Conservation (phyloP, 2,888 invertebrate genomes). For the Xestobium rufovillosum region DNA sequence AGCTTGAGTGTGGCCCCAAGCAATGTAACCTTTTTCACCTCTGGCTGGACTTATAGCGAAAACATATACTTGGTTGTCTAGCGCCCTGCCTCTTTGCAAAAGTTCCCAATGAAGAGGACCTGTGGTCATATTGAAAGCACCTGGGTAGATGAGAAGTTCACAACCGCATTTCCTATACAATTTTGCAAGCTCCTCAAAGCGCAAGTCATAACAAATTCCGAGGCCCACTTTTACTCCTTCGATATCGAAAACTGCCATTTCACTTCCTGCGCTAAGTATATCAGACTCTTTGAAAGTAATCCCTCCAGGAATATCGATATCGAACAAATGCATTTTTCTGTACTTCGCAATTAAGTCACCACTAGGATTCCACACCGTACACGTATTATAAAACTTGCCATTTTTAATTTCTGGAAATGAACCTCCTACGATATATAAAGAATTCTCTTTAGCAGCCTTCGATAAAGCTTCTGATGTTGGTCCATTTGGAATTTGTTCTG, state of each 20-base stretch:
- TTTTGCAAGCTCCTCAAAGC: constrained; percentile 84
- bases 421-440: constrained; percentile 79
- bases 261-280: constrained; percentile 66
- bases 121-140: constrained; percentile 94
- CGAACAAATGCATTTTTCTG: constrained; percentile 90
- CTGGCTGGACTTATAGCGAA: constrained; percentile 80
- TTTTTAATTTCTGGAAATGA: constrained; percentile 76
- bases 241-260: constrained; percentile 65
- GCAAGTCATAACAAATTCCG: constrained; percentile 91
- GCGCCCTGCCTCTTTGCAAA: constrained; percentile 70
- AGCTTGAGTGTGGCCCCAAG: constrained; percentile 82
- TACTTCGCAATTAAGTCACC: constrained; percentile 75
- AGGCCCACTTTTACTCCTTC: constrained; percentile 72
- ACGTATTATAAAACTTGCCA: constrained; percentile 74
- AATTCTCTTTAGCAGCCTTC: constrained; percentile 64
- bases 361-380: constrained; percentile 72
- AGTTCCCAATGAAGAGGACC: constrained; percentile 92
- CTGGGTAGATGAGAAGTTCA: constrained; percentile 82
- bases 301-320: constrained; percentile 89
- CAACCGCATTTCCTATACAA: constrained; percentile 67
- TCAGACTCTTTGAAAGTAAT: constrained; percentile 92
- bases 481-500: constrained; percentile 76
- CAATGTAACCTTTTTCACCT: constrained; percentile 67
- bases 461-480: constrained; percentile 66
- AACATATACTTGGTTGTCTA: constrained; percentile 85